A percentile compares a stretch with the other conserved stretches of the same genome.
phyloP scores from a whole-genome alignment of 1,140 invertebrate genomes.

The Riptortus pedestris region DNA sequence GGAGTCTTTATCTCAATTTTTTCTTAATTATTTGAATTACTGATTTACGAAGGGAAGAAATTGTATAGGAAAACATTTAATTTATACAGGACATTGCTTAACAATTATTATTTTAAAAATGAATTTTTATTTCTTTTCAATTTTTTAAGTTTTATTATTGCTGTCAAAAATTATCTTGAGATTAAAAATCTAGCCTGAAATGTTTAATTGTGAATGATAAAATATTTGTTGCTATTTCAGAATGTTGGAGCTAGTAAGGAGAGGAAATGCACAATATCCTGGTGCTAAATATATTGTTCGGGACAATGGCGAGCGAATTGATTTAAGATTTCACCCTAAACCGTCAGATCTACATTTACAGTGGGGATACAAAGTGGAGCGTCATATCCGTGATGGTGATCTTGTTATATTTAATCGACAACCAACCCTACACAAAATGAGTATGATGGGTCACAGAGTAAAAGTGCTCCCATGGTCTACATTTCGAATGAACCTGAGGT shows the following conservation, averaged over 20 bases:
- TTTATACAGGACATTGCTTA: too few species aligned
- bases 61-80: too few species aligned
- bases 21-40: too few species aligned
- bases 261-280: slow-evolving; percentile 97
- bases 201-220: too few species aligned
- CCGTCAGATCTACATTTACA: slow-evolving; percentile 96
- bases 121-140: too few species aligned
- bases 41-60: too few species aligned
- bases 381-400: slow-evolving; percentile 96
- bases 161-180: too few species aligned
- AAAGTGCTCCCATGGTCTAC: slow-evolving; percentile 97
- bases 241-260: slow-evolving; percentile 89
- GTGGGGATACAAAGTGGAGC: slow-evolving; percentile 94
- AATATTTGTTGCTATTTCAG: too few species aligned
- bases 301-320: slow-evolving; percentile 97
- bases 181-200: too few species aligned
- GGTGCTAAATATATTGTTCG: slow-evolving; percentile 98
- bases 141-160: too few species aligned
- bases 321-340: slow-evolving; percentile 96
- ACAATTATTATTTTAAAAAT: too few species aligned
- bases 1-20: too few species aligned
- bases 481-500: slow-evolving; percentile 83
- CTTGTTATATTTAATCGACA: slow-evolving; percentile 99
- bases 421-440: slow-evolving; percentile 99
- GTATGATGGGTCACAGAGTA: slow-evolving; percentile 99